Evolutionary conservation across 2,888 invertebrate species (phyloP).

Genomic region (Amphimallon solstitiale): DNA sequence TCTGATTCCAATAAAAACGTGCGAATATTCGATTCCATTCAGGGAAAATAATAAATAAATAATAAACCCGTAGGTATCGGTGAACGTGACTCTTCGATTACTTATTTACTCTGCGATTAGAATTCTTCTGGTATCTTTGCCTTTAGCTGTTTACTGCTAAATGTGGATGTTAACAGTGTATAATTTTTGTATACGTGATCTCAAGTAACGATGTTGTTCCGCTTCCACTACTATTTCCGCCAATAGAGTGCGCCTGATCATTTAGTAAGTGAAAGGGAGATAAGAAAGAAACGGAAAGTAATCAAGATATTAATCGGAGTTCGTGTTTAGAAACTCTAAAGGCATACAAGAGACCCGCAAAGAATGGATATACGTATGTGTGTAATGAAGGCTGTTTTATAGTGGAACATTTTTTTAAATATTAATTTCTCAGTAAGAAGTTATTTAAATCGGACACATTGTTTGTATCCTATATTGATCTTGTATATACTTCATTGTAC

Average conservation of each 20-base stretch:
- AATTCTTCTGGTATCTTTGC: conserved; percentile 11
- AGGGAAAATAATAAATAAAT: background rate
- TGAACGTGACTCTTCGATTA: conserved; percentile 26
- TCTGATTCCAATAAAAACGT: conserved; percentile 1
- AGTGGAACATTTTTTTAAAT: no score
- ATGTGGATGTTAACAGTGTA: conserved; percentile 27
- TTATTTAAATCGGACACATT: no score
- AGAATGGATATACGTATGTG: no score
- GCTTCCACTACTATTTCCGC: conserved; percentile 6
- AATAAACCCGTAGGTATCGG: conserved; percentile 13
- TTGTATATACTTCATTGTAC: no score
- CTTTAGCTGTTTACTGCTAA: conserved; percentile 24
- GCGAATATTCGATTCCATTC: conserved; percentile 18
- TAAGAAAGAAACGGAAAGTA: conserved; percentile 46
- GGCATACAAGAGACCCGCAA: conserved; percentile 37
- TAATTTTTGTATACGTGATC: conserved; percentile 17
- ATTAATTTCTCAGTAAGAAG: no score
- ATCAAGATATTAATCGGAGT: conserved; percentile 51
- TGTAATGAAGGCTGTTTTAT: conserved; percentile 42
- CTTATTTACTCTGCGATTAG: conserved; percentile 22
- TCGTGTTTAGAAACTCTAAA: conserved; percentile 42
- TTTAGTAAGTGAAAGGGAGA: conserved; percentile 2
- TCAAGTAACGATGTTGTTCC: background rate
- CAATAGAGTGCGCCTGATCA: background rate
- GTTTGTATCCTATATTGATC: no score